These are phyloP conservation scores for Anisognathus igniventris DNA, from an alignment of 2,797 vertebrate genomes.

Conservation along the genomic window DNA sequence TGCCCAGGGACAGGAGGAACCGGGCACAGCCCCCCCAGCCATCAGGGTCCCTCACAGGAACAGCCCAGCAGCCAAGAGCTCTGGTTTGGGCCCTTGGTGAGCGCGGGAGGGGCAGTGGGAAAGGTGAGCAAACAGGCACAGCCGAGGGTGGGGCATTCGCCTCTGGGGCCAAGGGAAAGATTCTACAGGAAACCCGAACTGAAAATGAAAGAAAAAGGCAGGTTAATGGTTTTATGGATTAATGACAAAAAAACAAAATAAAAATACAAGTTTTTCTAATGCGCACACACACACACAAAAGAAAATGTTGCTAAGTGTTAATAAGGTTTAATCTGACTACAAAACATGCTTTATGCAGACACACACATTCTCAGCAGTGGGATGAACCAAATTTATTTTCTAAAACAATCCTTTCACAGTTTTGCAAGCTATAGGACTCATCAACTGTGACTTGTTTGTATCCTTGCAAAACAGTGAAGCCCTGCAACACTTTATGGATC, in stretches of 20 bases:
- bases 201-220: conserved; percentile 89
- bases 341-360: conserved; percentile 41
- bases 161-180: conserved; percentile 84
- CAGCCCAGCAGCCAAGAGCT: background rate
- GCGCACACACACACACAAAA: background rate
- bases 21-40: background rate
- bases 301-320: conserved; percentile 39
- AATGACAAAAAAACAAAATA: conserved; percentile 36
- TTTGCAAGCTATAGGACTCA: background rate
- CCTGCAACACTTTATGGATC: conserved; percentile 30
- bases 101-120: conserved; percentile 13
- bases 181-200: conserved; percentile 96
- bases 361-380: conserved; percentile 3
- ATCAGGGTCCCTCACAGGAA: conserved; percentile 26
- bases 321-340: conserved; percentile 45
- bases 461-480: background rate
- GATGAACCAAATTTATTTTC: conserved; percentile 32
- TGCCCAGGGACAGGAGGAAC: background rate
- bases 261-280: conserved; percentile 5
- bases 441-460: background rate
- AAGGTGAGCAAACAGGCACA: conserved; percentile 67
- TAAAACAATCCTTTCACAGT: background rate
- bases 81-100: conserved; percentile 5
- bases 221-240: conserved; percentile 84
- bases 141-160: conserved; percentile 70